Evolutionary conservation across 2,113 vertebrate genomes (phyloP).

Genomic region (Crotalus viridis): DNA sequence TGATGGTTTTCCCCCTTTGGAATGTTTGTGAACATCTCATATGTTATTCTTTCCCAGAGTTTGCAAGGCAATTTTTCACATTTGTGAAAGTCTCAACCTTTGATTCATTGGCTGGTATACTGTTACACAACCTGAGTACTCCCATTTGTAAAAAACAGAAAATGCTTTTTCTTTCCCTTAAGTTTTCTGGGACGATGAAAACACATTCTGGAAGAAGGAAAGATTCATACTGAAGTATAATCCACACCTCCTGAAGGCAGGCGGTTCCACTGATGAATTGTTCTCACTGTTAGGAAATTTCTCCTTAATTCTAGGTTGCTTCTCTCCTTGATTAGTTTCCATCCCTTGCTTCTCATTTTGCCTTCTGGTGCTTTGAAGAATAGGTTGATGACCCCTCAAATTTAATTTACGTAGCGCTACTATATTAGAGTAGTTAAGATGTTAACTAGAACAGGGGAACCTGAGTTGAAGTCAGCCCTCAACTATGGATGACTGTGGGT

Average conservation of each 20-base stretch:
- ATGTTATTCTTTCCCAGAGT: background rate
- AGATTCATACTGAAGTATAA: background rate
- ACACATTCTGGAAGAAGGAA: background rate
- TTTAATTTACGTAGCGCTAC: background rate
- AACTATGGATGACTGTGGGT: background rate
- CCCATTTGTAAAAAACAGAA: background rate
- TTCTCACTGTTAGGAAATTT: background rate
- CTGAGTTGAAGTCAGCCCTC: background rate
- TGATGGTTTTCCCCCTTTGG: background rate
- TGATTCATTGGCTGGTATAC: background rate
- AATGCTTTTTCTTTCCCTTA: background rate
- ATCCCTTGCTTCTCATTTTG: background rate
- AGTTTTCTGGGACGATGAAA: background rate
- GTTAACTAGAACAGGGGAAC: background rate
- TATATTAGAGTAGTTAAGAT: background rate
- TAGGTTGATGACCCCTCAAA: background rate
- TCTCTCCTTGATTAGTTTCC: background rate
- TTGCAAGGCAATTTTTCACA: background rate
- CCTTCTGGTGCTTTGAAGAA: background rate
- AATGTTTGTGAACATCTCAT: background rate
- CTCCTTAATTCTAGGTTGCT: background rate
- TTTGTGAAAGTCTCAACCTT: background rate
- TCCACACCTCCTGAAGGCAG: background rate
- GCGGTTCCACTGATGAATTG: background rate
- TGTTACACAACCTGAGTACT: background rate